Evolutionary conservation across 2,113 vertebrate genomes (phyloP).

Genomic region (Brevimyrus niger): DNA sequence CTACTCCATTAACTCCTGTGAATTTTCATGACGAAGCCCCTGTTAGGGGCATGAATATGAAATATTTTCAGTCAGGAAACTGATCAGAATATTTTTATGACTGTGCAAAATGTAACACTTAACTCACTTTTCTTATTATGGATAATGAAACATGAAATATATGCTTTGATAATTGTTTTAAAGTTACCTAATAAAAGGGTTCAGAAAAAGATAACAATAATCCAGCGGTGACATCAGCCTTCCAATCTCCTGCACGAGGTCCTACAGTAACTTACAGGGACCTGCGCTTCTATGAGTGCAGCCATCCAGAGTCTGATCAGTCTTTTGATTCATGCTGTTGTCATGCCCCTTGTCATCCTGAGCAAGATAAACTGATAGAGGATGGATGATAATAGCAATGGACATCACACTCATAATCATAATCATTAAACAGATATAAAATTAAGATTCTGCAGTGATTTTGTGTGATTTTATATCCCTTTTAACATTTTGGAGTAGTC

Average conservation of each 20-base stretch:
- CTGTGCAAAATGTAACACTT: background rate
- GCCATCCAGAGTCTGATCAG: background rate
- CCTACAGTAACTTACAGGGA: background rate
- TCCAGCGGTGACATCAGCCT: background rate
- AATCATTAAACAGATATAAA: background rate
- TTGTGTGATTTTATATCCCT: background rate
- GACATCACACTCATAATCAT: background rate
- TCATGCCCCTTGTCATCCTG: background rate
- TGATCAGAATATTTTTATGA: background rate
- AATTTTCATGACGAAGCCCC: constrained; percentile 38
- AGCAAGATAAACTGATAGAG: background rate
- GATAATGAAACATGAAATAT: background rate
- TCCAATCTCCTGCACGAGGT: background rate
- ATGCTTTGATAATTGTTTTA: background rate
- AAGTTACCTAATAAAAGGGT: background rate
- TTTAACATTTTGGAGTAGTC: background rate
- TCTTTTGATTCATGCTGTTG: background rate
- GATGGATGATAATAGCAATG: background rate
- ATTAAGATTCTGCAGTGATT: background rate
- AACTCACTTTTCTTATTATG: background rate
- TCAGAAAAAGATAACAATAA: background rate
- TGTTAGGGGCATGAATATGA: constrained; percentile 21
- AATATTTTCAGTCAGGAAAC: background rate
- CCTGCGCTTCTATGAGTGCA: background rate
- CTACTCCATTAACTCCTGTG: constrained; percentile 45